Base-by-base conservation (phyloP, 1,140 invertebrate species). In the Sogatella furcifera region DNA sequence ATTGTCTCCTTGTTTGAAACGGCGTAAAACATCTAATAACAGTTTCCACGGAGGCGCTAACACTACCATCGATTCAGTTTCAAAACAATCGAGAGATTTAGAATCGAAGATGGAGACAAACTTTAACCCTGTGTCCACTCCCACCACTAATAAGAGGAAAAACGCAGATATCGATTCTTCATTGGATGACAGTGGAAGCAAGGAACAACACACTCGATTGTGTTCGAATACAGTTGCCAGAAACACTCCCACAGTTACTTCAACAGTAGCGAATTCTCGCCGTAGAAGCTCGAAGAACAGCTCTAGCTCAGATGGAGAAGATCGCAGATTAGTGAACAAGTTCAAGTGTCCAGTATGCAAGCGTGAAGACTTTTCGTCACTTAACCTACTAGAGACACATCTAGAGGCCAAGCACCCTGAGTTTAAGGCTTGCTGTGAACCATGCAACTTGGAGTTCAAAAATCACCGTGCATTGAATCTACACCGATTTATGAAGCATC, bases 331-430 rank as follows among this genome's bases (percentile, higher is more conserved):
- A 38, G 34, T 13, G 5, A 38, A 10, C 34, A 69, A 59, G 53
- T 74, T 70, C 62, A 64, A 68, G 55, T 86, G 84, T 62, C 78
- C 78, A 0, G 75, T 81, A 0, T 89, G 86, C 66, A 75, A 77
- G 5, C 74, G 78, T 19, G 69, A 74, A n/a, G 80, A 84, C 34
- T 88, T 87, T 59, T 70, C 76, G 1, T 80, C 78, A 3, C 72
- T 78, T 56, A 74, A 77, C 2, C 75, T 77, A 0, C 66, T 89
- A 11, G 81, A 86, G 43, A 77, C 77, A 1, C 89, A 92, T 62
- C 68, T 91, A 61, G 84, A 88, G 65, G 76, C 78, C n/a, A 79
- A 79, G 56, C 88, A 90, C 73, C 82, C 81, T 2, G 81, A 84
- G 8, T 81, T 81, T 60, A 79, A 77, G 6, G 76, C 81, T n/a